Percentiles rank a stretch among this genome's conserved stretches.
These are phyloP conservation scores for Trachelus stipa DNA, from an alignment of 2,888 invertebrate species.

Conservation along the genomic window DNA sequence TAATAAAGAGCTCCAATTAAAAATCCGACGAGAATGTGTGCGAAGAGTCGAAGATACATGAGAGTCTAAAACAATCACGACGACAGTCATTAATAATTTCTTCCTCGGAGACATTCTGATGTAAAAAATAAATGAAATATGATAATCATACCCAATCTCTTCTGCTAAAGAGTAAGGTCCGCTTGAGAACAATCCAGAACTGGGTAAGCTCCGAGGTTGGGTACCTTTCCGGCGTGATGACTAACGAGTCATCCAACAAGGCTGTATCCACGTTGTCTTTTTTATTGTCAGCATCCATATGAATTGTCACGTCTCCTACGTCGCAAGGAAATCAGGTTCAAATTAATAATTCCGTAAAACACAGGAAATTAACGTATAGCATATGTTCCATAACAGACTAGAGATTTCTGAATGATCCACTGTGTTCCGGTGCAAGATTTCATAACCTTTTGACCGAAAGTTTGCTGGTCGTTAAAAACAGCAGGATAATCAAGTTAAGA, in stretches of 20 bases:
- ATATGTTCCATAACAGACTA: neutral
- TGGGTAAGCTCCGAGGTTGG: constrained; percentile 86
- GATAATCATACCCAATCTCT: constrained; percentile 81
- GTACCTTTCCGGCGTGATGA: constrained; percentile 78
- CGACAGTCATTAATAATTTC: neutral
- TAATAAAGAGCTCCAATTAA: constrained; percentile 95
- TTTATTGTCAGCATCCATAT: constrained; percentile 74
- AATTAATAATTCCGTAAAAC: neutral
- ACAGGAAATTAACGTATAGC: neutral
- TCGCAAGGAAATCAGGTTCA: constrained; percentile 13
- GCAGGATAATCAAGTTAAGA: no score
- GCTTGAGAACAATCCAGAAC: constrained; percentile 88
- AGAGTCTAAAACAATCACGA: constrained; percentile 78
- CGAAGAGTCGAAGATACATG: constrained; percentile 93
- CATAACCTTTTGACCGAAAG: no score
- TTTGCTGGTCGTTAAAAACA: no score
- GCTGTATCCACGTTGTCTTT: constrained; percentile 78
- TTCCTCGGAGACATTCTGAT: no score
- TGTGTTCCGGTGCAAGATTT: no score
- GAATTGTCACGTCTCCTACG: constrained; percentile 70
- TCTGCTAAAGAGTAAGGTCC: constrained; percentile 86
- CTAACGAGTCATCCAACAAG: constrained; percentile 73
- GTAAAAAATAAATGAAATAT: no score
- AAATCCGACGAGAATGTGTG: constrained; percentile 92
- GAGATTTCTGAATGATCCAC: neutral